phyloP scores from a whole-genome alignment of 2,797 vertebrate species.

The Brachyalestes nurse region DNA sequence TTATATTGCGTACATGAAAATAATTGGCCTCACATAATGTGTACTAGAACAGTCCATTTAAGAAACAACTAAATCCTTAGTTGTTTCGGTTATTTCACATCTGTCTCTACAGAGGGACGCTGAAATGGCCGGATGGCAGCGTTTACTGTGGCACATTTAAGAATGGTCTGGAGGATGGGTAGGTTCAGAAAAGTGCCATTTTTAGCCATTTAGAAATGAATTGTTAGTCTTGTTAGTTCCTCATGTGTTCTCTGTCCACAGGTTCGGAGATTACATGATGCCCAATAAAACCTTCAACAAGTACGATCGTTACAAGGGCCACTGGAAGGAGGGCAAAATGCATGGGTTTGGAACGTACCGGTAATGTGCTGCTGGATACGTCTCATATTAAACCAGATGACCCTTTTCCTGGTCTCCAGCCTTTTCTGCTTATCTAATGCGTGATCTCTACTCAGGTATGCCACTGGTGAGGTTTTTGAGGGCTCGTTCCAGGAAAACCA shows the following conservation, averaged over 20 bases:
- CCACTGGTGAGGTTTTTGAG: conserved; percentile 92
- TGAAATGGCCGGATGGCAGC: conserved; percentile 92
- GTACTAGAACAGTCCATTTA: neutral
- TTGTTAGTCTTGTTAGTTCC: neutral
- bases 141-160: conserved; percentile 92
- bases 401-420: neutral
- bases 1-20: no score
- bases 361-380: conserved; percentile 68
- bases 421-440: conserved; percentile 39
- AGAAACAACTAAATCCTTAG: neutral
- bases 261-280: conserved; percentile 84
- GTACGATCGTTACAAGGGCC: conserved; percentile 87
- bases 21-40: no score
- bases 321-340: conserved; percentile 95
- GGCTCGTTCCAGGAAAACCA: conserved; percentile 92
- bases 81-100: conserved; percentile 15
- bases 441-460: conserved; percentile 74
- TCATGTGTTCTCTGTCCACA: conserved; percentile 58
- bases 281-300: conserved; percentile 86
- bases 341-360: conserved; percentile 92
- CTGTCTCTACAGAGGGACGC: conserved; percentile 81
- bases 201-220: neutral
- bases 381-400: neutral
- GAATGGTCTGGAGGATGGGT: conserved; percentile 94
- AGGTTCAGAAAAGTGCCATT: conserved; percentile 58